phyloP scores from a whole-genome alignment of 2,113 vertebrate genomes.

The Ahaetulla prasina region DNA sequence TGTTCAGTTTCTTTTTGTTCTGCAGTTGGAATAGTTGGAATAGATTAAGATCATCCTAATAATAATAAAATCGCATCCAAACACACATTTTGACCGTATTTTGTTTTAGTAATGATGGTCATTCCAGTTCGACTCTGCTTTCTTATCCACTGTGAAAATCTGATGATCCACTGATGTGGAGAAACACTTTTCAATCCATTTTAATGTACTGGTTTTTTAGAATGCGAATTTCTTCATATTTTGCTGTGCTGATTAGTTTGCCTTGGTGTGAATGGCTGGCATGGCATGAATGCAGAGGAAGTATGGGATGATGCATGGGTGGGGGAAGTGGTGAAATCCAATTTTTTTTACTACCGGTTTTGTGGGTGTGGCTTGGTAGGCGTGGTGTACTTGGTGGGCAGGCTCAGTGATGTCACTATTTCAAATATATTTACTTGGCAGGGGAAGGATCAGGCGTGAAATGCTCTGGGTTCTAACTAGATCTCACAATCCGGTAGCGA shows the following conservation, averaged over 20 bases:
- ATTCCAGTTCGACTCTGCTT: not conserved
- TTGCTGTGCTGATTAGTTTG: not conserved
- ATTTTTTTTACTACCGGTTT: too few relatives aligned
- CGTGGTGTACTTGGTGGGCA: too few relatives aligned
- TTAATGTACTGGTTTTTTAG: not conserved
- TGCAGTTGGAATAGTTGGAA: not conserved
- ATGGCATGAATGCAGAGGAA: not conserved
- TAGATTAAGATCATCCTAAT: not conserved
- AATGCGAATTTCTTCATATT: not conserved
- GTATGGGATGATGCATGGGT: not conserved
- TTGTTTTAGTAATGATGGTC: not conserved
- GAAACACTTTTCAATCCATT: not conserved
- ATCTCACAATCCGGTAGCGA: too few relatives aligned
- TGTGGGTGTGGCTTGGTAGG: too few relatives aligned
- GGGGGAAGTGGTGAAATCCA: too few relatives aligned
- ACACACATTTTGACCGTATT: not conserved
- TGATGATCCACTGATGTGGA: not conserved
- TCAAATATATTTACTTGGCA: too few relatives aligned
- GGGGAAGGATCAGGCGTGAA: too few relatives aligned
- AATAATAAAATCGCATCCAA: not conserved
- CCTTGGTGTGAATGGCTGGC: not conserved
- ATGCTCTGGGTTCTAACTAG: too few relatives aligned
- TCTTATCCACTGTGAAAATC: not conserved
- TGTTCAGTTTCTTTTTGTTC: not conserved
- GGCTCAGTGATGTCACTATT: too few relatives aligned